These are phyloP conservation scores for Slavum lentiscoides DNA, from an alignment of 2,888 invertebrate species.

Conservation along the genomic window DNA sequence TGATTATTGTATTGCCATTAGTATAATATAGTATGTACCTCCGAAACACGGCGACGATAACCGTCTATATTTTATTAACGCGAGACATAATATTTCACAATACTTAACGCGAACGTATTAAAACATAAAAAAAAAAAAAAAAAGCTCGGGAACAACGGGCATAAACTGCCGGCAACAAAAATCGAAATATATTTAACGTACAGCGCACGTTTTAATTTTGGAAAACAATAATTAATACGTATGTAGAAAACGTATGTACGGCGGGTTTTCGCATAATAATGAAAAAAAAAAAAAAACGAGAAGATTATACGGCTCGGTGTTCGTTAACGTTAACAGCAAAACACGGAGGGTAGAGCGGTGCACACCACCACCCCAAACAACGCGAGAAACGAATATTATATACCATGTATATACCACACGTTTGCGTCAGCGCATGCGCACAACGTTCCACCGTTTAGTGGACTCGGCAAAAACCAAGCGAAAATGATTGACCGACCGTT, in stretches of 20 bases:
- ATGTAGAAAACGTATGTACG: too few relatives aligned
- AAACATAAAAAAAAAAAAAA: neutral
- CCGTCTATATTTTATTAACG: neutral
- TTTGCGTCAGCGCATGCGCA: neutral
- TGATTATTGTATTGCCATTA: too few relatives aligned
- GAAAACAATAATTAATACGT: too few relatives aligned
- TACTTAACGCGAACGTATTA: neutral
- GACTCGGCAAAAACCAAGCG: too few relatives aligned
- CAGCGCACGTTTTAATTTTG: neutral
- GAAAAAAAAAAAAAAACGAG: neutral
- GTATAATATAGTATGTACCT: slow-evolving; percentile 11
- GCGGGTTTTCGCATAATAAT: too few relatives aligned
- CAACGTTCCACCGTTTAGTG: neutral
- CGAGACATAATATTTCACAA: neutral
- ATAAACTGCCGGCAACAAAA: neutral
- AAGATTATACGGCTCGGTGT: neutral
- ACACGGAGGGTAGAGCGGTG: neutral
- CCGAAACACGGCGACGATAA: neutral
- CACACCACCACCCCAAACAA: neutral
- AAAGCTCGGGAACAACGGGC: neutral
- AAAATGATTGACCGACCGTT: slow-evolving; percentile 13
- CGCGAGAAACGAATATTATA: neutral
- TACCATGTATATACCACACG: neutral
- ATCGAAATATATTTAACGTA: neutral
- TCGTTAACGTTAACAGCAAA: neutral